Evolutionary conservation across 2,888 invertebrate species (phyloP), one percentile per base, ranked within the genome.

Genomic region (Leucophora obtusa): DNA sequence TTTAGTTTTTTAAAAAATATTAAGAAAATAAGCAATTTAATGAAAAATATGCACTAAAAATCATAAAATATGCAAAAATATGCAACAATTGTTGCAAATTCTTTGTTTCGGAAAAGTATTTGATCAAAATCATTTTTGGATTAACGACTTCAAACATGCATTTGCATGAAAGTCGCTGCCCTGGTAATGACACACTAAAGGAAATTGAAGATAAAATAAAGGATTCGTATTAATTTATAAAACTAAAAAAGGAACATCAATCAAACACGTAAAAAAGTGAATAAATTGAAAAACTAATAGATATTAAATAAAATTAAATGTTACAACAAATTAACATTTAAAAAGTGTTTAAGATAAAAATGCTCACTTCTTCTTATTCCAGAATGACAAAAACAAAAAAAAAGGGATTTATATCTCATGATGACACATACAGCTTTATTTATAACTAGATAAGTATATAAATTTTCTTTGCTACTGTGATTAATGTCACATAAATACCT

Each of bases 401-500:
- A 53, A 43, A 33, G 28, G 38, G 10, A 47, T 33, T 54, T 77
- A 53, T 54, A 56, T 68, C 15, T 69, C 43, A 11, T 43, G 66
- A 33, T 56, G 71, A 71, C 71, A 75, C 71, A 6, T 53, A 62
- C 65, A 62, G 65, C 53, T 74, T 73, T 74, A 73, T 74, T 79
- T 79, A 65, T 65, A 65, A 65, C 69, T 24, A 51, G 38, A 79
- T 53, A 53, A 69, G 69, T 79, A 53, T 79, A 79, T 70, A 70
- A 69, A 79, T 74, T 74, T 70, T 10, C 59, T 56, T 56, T 63
- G 35, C 60, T 17, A 21, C 56, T 66, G 66, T 56, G 66, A 78
- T 72, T 78, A 78, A 72, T 72, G 78, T 78, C 78, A 78, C 66
- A 78, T 78, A 68, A 78, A 78, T 78, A 78, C 66, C 72, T 72